Conservation (phyloP, 1,140 invertebrate species). For the Atta cephalotes region DNA sequence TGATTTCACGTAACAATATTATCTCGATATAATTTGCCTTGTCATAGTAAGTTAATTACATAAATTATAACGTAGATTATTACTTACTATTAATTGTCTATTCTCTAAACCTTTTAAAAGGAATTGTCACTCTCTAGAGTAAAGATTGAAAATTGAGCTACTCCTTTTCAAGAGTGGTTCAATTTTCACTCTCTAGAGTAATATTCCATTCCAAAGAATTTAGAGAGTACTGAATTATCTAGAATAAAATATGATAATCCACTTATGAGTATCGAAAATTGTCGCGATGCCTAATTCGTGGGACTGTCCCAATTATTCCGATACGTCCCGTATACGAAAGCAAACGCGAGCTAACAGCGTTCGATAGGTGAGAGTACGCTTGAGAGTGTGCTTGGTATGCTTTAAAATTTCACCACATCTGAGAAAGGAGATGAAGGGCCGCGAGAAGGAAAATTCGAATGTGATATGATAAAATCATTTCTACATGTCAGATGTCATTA, state of each 20-base stretch:
- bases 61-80: background rate
- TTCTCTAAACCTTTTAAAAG: too few species aligned
- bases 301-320: conserved; percentile 36
- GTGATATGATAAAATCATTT: background rate
- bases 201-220: too few species aligned
- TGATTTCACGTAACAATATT: background rate
- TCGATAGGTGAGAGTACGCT: background rate
- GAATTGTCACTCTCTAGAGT: too few species aligned
- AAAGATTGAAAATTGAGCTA: too few species aligned
- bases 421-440: background rate
- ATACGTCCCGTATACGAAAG: conserved; percentile 15
- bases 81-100: background rate
- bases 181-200: too few species aligned
- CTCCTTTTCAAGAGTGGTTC: too few species aligned
- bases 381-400: background rate
- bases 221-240: background rate
- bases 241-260: background rate
- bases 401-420: background rate
- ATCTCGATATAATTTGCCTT: conserved; percentile 14
- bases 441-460: background rate
- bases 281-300: conserved; percentile 6
- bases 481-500: conserved; percentile 18
- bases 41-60: too few species aligned
- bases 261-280: background rate
- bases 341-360: conserved; percentile 27